Evolutionary conservation across 2,113 vertebrate species (phyloP), one percentile per base, ranked within the genome.

Genomic region (Scomber scombrus): DNA sequence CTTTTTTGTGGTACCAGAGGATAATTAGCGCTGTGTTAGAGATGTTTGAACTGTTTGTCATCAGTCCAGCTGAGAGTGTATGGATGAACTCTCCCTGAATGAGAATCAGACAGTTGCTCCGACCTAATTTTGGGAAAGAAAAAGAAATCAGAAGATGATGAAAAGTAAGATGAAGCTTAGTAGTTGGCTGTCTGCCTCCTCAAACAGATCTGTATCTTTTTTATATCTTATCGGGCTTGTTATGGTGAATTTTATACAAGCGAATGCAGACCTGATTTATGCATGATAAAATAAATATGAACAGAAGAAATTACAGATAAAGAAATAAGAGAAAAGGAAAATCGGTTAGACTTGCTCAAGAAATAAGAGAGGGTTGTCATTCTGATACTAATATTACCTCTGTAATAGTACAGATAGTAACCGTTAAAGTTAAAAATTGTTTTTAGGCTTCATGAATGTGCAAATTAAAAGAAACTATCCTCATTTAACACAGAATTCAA

Each of bases 21-120:
- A 55, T 50, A n/a, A 72, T 61, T 58, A 14, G 34, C 64, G 71
- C 31, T 34, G 55, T n/a, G 60, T 58, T 43, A n/a, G 0, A 45
- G 18, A 26, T n/a, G 1, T 47, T 23, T 40, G 29, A 64, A 40
- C 19, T 45, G 23, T 62, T 34, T 18, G 3, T 56, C 29, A 5
- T 40, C 19, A 6, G 29, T n/a, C 16, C 21, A 56, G 23, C 29
- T 62, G 19, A 15, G 8, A 61, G 31, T 47, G 19, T 50, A 63
- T 46, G n/a, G 18, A 14, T 43, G 18, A 26, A 19, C 55, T n/a
- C 8, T 15, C 47, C 61, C 60, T 60, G 46, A 13, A 31, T 63
- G 23, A 55, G 14, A 21, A 18, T 57, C 6, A 56, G n/a, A 49
- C 18, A 23, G 23, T 49, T 15, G 15, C 45, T 58, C 40, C 23